Evolutionary conservation across 2,888 invertebrate species (phyloP), one percentile per base, ranked within the genome.

Genomic region (Nowickia ferox): DNA sequence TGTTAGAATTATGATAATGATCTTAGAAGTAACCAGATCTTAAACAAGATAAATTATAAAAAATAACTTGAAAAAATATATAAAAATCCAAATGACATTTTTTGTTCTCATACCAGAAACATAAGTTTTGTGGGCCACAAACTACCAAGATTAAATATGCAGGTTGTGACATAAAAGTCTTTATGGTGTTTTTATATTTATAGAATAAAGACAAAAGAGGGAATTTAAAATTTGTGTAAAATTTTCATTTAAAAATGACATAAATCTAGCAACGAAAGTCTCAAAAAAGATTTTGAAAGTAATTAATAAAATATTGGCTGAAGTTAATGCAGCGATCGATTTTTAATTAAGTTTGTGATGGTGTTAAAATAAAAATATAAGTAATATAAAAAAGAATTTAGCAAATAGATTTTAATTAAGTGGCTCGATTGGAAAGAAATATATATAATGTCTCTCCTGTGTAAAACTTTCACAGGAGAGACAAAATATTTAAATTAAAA

Each of bases 1-100:
- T 69, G 71, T 68, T 76, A 80, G 83, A 86, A 80, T 80, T 80
- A 83, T 83, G 83, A 80, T 83, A 86, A 80, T 86, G 86, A 86
- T 86, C 86, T 80, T 66, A 51, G 40, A 55, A 86, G 48, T 44
- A 75, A 86, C 83, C 80, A 83, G 86, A 86, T 86, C 79, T 82
- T 71, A 53, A 76, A 76, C 38, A 74, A 83, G 82, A 83, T 86
- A 86, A 83, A 86, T 86, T 74, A 78, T 42, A 53, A 1, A 65
- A 38, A 65, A 69, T 63, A 74, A 59, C 22, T 61, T n/a, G n/a
- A 13, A 44, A 68, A 53, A 55, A 1, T 38, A 9, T 9, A 19
- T 19, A 63, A 46, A 30, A 68, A 40, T 22, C n/a, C 55, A 72
- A 81, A 74, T 69, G 74, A 85, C 77, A 81, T 40, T 66, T 76